phyloP scores from a whole-genome alignment of 2,797 vertebrate genomes.

The Buceros bicornis region DNA sequence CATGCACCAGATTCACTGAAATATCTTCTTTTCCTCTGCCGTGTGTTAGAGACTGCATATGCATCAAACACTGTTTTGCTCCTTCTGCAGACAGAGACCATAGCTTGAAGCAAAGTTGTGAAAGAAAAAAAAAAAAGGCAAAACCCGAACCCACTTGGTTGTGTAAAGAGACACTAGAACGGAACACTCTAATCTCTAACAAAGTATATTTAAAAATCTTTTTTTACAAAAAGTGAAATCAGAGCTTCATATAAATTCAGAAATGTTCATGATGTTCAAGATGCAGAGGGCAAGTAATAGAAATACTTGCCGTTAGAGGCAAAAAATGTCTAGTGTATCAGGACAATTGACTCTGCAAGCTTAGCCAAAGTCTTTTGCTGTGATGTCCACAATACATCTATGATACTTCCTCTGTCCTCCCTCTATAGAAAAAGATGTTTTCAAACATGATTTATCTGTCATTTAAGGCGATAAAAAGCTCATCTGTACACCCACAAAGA shows the following conservation, averaged over 20 bases:
- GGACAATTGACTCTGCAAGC: too few species aligned
- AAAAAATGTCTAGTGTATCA: too few species aligned
- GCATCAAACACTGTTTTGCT: not conserved
- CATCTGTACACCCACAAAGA: too few species aligned
- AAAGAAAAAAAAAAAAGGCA: not conserved
- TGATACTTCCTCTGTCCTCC: too few species aligned
- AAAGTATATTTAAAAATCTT: not conserved
- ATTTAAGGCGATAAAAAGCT: too few species aligned
- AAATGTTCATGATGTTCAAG: not conserved
- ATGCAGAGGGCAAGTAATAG: too few species aligned
- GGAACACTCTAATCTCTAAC: not conserved
- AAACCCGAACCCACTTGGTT: not conserved
- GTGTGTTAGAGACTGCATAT: not conserved
- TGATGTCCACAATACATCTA: too few species aligned
- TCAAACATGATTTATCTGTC: too few species aligned
- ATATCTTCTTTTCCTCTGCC: not conserved
- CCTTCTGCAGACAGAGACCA: not conserved
- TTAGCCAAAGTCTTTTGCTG: too few species aligned
- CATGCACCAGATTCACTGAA: not conserved
- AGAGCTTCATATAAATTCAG: not conserved
- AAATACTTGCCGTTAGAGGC: too few species aligned
- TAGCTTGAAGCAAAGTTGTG: not conserved
- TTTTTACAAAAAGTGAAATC: not conserved
- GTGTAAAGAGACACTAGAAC: not conserved
- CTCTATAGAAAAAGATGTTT: too few species aligned